A percentile compares a stretch with the other conserved stretches of the same genome.
Evolutionary conservation across 2,888 invertebrate genomes (phyloP).

Genomic region (Phortica magna): DNA sequence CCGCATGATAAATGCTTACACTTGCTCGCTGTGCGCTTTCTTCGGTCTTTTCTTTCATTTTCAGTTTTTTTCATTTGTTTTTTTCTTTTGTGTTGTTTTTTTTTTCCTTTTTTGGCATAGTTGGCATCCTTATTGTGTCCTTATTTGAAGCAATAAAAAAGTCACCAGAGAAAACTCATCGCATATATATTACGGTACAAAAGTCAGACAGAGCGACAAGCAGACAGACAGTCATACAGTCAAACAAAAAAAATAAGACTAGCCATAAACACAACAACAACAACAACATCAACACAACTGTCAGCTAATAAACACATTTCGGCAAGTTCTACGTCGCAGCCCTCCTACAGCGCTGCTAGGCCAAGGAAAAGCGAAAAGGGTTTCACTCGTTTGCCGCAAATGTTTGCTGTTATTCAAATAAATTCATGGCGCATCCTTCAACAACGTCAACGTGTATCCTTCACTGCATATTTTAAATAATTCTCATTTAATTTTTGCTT

Average conservation of each 20-base stretch:
- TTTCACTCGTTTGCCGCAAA: not conserved
- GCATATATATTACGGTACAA: conserved; percentile 15
- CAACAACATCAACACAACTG: conserved; percentile 3
- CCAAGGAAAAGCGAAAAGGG: not conserved
- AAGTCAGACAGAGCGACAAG: not conserved
- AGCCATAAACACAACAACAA: not conserved
- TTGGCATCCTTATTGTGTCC: conserved; percentile 31
- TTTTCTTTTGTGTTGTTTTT: not conserved
- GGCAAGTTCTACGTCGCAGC: too few species aligned
- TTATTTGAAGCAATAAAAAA: conserved; percentile 32
- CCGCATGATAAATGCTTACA: conserved; percentile 12
- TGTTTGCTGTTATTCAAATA: conserved; percentile 22
- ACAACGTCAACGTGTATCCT: not conserved
- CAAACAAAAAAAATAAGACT: not conserved
- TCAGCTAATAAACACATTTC: conserved; percentile 18
- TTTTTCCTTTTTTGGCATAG: conserved; percentile 18
- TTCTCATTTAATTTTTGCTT: conserved; percentile 23
- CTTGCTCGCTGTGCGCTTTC: not conserved
- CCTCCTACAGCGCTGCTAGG: too few species aligned
- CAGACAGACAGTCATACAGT: not conserved
- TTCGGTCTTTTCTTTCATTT: not conserved
- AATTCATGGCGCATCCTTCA: conserved; percentile 18
- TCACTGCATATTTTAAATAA: conserved; percentile 27
- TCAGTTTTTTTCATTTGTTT: not conserved
- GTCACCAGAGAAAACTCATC: conserved; percentile 24